Evolutionary conservation across 2,888 invertebrate species (phyloP).

Genomic region (Antheraea yamamai): DNA sequence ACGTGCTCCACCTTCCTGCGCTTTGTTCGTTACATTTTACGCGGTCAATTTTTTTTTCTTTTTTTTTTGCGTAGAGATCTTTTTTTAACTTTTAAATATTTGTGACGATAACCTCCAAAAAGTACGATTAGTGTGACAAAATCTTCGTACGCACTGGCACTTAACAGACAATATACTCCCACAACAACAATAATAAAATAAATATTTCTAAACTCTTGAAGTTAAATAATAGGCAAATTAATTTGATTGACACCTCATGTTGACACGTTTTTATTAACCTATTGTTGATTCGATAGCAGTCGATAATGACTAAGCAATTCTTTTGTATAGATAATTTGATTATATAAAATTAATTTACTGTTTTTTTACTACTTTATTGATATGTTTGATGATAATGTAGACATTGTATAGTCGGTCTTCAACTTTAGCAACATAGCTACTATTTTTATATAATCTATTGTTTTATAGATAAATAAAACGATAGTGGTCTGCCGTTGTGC

Average conservation of each 20-base stretch:
- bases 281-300: neutral
- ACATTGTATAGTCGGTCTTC: too few species aligned
- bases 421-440: too few species aligned
- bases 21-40: too few species aligned
- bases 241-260: neutral
- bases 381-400: too few species aligned
- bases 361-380: neutral
- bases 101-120: too few species aligned
- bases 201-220: neutral
- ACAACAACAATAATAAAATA: neutral
- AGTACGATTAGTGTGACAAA: neutral
- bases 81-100: too few species aligned
- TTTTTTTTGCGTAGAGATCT: too few species aligned
- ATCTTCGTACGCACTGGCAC: neutral
- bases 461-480: too few species aligned
- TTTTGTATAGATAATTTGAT: neutral
- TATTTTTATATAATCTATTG: too few species aligned
- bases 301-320: neutral
- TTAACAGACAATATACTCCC: neutral
- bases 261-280: conserved; percentile 17
- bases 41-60: too few species aligned
- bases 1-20: too few species aligned
- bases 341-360: neutral
- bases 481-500: too few species aligned
- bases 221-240: neutral